Conservation (phyloP, 2,888 invertebrate species). For the Diadromus collaris region DNA sequence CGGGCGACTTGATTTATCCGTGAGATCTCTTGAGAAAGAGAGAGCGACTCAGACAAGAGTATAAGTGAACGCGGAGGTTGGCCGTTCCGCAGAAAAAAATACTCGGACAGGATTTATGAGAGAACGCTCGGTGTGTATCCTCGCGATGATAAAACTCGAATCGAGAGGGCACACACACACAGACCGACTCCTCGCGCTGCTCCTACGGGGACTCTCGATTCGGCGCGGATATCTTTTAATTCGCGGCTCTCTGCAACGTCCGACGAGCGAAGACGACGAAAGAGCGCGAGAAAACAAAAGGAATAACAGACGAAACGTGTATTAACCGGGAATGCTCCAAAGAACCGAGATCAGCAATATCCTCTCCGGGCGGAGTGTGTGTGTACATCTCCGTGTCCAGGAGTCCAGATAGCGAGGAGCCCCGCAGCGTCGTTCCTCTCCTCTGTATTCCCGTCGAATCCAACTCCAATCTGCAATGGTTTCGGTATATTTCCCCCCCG, state of each 20-base stretch:
- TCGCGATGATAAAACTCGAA: conserved; percentile 19
- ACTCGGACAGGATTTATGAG: conserved; percentile 22
- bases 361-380: not conserved
- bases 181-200: not conserved
- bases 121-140: conserved; percentile 10
- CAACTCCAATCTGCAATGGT: conserved; percentile 30
- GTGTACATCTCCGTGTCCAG: conserved; percentile 3
- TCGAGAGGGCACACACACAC: not conserved
- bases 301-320: not conserved
- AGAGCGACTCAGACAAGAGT: conserved; percentile 4
- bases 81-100: conserved; percentile 1
- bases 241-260: not conserved
- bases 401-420: not conserved
- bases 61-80: conserved; percentile 13
- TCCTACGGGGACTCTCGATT: not conserved
- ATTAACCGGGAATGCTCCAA: conserved; percentile 10
- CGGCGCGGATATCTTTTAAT: conserved; percentile 20
- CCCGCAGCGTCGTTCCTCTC: conserved; percentile 5
- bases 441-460: conserved; percentile 13
- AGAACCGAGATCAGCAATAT: conserved; percentile 9
- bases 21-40: conserved; percentile 7
- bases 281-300: not conserved
- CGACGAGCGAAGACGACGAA: not conserved
- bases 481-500: conserved; percentile 21
- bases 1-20: conserved; percentile 24